Evolutionary conservation across 2,113 vertebrate species (phyloP).

Genomic region (Lethenteron camtschaticum): DNA sequence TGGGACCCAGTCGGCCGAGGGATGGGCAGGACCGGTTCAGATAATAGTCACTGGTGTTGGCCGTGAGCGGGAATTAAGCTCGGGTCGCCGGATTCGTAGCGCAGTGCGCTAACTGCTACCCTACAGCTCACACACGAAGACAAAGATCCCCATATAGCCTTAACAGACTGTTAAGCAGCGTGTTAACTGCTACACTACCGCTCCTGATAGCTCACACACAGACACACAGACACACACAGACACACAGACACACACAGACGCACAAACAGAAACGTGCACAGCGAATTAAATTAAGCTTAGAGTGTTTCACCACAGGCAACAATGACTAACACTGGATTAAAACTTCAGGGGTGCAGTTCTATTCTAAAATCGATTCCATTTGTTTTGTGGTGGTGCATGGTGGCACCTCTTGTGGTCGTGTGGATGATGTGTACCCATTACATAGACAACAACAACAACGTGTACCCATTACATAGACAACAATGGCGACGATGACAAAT

Average conservation of each 20-base stretch:
- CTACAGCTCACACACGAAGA: too few species aligned
- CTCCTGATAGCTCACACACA: constrained; percentile 11
- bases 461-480: too few species aligned
- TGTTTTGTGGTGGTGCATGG: neutral
- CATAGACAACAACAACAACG: neutral
- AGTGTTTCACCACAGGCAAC: neutral
- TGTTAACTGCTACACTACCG: too few species aligned
- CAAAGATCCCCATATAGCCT: too few species aligned
- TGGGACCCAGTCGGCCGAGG: too few species aligned
- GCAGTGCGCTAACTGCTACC: too few species aligned
- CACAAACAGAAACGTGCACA: neutral
- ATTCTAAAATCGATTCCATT: neutral
- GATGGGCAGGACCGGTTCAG: too few species aligned
- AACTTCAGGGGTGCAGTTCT: neutral
- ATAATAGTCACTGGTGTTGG: too few species aligned
- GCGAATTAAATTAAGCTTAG: neutral
- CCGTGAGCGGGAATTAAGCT: too few species aligned
- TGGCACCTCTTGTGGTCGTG: neutral
- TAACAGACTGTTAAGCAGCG: too few species aligned
- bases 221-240: constrained; percentile 4
- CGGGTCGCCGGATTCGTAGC: too few species aligned
- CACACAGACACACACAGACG: neutral
- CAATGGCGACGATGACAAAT: too few species aligned
- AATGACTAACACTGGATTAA: neutral
- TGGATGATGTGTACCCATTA: neutral